Base-by-base conservation (phyloP, 2,113 vertebrate species). In the Agelaius tricolor region DNA sequence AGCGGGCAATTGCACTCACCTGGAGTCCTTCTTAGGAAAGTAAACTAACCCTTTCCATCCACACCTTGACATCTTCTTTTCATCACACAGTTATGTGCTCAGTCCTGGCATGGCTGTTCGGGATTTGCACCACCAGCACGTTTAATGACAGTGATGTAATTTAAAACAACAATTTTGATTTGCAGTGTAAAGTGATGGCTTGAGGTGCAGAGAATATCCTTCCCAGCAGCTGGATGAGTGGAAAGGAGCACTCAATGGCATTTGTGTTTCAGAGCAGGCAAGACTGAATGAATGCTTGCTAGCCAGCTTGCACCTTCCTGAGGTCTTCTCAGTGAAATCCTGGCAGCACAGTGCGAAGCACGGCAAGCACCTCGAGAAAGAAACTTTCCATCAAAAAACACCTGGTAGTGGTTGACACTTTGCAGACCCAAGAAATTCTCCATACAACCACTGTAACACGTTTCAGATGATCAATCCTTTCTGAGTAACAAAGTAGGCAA, bases 121-220 rank as follows among this genome's bases (percentile, higher is more conserved):
- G 61, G 86, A 75, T 94, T 87, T 96, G 72, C 73, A 82, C 84
- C 72, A 35, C 69, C 8, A 11, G 65, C 69, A 61, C n/a, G 66
- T 96, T 97, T 96, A 97, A 96, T 66, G 80, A 69, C 69, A 92
- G 57, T 95, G 88, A 96, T 84, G 94, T 95, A 78, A 95, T 96
- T 90, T 95, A 90, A 96, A 94, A 90, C 57, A 94, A 91, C 84
- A 94, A 23, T 63, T 94, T 94, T 66, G 88, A 93, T 94, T 94
- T 63, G 74, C 37, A 33, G 63, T n/a, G n/a, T 44, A 23, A 81
- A 73, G 39, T 8, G n/a, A 83, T 35, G 46, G 55, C 57, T 87
- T 73, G 77, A 69, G 52, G 58, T 37, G 79, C 63, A 73, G 54
- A 47, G 31, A 80, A 76, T 67, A 58, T 46, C 67, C 82, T 66